phyloP scores from a whole-genome alignment of 2,797 vertebrate genomes.

The Thamnophis elegans region DNA sequence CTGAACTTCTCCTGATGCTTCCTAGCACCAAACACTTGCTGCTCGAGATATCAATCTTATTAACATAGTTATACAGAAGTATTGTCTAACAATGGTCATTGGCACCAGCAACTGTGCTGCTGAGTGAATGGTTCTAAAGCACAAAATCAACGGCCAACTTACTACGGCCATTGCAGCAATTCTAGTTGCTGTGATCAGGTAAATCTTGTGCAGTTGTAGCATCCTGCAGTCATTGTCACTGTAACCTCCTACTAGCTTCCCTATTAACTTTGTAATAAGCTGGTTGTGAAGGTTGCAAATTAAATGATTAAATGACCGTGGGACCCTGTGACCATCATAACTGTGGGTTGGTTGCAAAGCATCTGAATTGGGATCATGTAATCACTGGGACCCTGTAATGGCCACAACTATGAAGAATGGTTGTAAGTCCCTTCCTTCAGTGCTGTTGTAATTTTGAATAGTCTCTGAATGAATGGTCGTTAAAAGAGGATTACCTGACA shows the following conservation, averaged over 20 bases:
- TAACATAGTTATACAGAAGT: not conserved
- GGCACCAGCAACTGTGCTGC: not conserved
- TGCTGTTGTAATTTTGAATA: not conserved
- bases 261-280: not conserved
- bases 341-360: not conserved
- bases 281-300: not conserved
- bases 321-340: not conserved
- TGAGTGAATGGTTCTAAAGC: not conserved
- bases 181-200: not conserved
- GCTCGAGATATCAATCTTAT: not conserved
- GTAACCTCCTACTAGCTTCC: not conserved
- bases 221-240: not conserved
- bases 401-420: not conserved
- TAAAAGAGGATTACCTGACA: not conserved
- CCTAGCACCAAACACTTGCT: not conserved
- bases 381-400: not conserved
- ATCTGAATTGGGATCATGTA: not conserved
- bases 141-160: not conserved
- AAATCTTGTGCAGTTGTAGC: not conserved
- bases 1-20: not conserved
- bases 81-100: not conserved
- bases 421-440: not conserved
- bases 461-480: not conserved
- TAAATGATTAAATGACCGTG: not conserved
- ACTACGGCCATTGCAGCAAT: not conserved